Evolutionary conservation across 2,797 vertebrate species (phyloP), one percentile per base, ranked within the genome.

Genomic region (Cyprinella venusta): DNA sequence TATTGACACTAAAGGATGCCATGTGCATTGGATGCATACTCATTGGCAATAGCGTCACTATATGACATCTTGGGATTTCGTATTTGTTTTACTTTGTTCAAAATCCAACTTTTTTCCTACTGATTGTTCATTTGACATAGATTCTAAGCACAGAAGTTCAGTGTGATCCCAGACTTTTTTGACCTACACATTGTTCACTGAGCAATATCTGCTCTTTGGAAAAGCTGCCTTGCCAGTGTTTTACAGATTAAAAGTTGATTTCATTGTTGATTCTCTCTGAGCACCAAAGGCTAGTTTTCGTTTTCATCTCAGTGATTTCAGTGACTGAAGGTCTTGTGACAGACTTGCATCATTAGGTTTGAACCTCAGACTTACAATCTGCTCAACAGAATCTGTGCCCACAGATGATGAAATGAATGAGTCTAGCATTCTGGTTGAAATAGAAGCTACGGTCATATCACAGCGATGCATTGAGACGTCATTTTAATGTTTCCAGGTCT

Each of bases 311-410:
- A 72, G 54, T 54, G 45, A 81, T 63, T 72, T 71, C 26, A 81
- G 38, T 50, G 24, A 72, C 54, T 71, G 40, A 72, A 81, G 19
- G 52, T 81, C 79, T 81, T 71, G 68, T 81, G 65, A 69, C 68
- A 38, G 79, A 63, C 69, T 74, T 81, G 69, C 68, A 63, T 81
- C 69, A 81, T 72, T 81, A 81, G 42, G 56, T 74, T 81, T 74
- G 79, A 81, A 81, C 79, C 56, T 81, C 78, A 81, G 69, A 81
- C 79, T 40, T 38, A 21, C 79, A 64, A 81, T 81, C 48, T 80
- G 45, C 21, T 59, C 50, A 6, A 70, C 64, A 69, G 48, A 56
- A 69, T 80, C 48, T 69, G 65, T 69, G 42, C 24, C 65, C 48
- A 69, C 65, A 70, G 78, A 80, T 80, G 78, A 80, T 59, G 50